These are phyloP conservation scores for Drosophila jambulina DNA, from an alignment of 1,140 invertebrate species.

Conservation along the genomic window DNA sequence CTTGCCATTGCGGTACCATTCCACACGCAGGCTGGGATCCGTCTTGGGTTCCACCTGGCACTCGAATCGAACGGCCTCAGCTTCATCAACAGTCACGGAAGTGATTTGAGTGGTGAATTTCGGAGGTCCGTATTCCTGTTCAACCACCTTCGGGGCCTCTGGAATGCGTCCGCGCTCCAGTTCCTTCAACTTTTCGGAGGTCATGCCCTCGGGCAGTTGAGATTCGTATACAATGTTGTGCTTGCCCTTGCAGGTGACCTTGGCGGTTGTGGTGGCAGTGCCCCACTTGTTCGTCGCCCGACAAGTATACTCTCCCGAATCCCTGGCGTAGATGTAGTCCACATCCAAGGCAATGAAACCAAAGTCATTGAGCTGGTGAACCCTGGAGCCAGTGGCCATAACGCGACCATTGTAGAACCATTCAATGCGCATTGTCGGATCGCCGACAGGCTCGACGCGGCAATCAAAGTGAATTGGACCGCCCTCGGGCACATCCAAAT, in stretches of 20 bases:
- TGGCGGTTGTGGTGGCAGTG: conserved; percentile 92
- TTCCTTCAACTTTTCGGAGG: conserved; percentile 95
- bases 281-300: conserved; percentile 94
- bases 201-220: conserved; percentile 96
- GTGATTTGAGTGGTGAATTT: conserved; percentile 94
- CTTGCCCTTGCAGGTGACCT: conserved; percentile 93
- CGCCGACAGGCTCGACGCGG: conserved; percentile 93
- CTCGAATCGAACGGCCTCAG: conserved; percentile 97
- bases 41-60: conserved; percentile 97
- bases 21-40: conserved; percentile 95
- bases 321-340: conserved; percentile 93
- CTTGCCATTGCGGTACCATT: conserved; percentile 97
- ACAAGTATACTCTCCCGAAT: conserved; percentile 94
- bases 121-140: conserved; percentile 88
- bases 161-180: conserved; percentile 93
- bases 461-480: conserved; percentile 96
- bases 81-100: conserved; percentile 93
- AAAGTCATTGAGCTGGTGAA: conserved; percentile 96
- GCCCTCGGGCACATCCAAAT: conserved; percentile 93
- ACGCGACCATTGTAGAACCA: conserved; percentile 97
- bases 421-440: conserved; percentile 95
- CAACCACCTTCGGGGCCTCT: conserved; percentile 89
- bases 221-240: conserved; percentile 95
- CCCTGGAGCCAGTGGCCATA: conserved; percentile 94
- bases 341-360: conserved; percentile 96